Evolutionary conservation across 1,140 invertebrate species (phyloP), one percentile per base, ranked within the genome.

Genomic region (Mercenaria mercenaria): DNA sequence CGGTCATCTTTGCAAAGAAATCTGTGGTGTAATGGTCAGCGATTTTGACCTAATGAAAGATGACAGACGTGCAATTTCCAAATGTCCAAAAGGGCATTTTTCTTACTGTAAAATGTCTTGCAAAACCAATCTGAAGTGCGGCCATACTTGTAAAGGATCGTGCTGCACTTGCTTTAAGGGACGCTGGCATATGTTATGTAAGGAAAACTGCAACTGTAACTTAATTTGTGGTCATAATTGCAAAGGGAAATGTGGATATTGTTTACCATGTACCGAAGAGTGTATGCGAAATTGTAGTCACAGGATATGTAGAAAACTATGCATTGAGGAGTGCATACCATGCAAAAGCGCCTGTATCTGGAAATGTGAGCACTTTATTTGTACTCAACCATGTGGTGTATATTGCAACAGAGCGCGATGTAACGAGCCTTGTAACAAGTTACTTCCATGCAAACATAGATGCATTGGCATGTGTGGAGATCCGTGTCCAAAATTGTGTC

Each of bases 391-490:
- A 94, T 98, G 97, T 95, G 90, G 92, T 41, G 95, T 97, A 91
- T 94, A 96, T 34, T 98, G 97, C 95, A 96, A 91, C 39, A 47
- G 59, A 29, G 32, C 91, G 23, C 94, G 94, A 52, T 59, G 79
- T 15, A 92, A 92, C 29, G 23, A 56, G 26, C 39, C 52, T 23
- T 87, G 84, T 26, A 23, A 37, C 23, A 77, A 47, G 32, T 0
- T 47, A 34, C n/a, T 69, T 23, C 26, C 67, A 84, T 98, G 97
- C 95, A 97, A 97, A 64, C 97, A 98, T 94, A 91, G 26, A 50
- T 98, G 98, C 93, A 94, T 96, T 69, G 96, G 90, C 2, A 34
- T 96, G 4, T 98, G 97, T 95, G 96, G 96, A 41, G 97, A 98
- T 97, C 94, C 97, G 96, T 95, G 96, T 94, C 97, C 95, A 93